Evolutionary conservation across 2,113 vertebrate genomes (phyloP).

Genomic region (Lichenostomus cassidix): DNA sequence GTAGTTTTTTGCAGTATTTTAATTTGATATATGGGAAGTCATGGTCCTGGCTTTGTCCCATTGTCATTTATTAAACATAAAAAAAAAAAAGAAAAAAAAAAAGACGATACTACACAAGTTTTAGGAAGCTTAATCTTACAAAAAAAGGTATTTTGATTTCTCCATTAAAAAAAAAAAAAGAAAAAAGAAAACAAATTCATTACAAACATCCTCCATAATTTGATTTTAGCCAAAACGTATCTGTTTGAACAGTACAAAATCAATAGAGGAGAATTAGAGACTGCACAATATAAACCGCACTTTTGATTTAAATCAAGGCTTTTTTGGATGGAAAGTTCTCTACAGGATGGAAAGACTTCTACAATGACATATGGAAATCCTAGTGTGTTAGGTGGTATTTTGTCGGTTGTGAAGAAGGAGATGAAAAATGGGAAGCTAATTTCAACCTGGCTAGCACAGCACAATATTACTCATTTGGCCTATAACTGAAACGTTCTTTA

Average conservation of each 20-base stretch:
- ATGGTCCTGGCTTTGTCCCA: neutral
- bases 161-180: neutral
- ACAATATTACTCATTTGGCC: neutral
- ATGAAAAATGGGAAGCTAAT: neutral
- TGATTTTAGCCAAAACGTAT: neutral
- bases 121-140: neutral
- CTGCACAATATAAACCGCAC: neutral
- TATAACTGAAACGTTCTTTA: conserved; percentile 8
- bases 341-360: neutral
- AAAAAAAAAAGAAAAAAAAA: neutral
- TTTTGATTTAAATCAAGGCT: neutral
- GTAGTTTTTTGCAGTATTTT: neutral
- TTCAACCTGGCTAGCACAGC: conserved; percentile 6
- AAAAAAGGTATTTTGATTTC: neutral
- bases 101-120: neutral
- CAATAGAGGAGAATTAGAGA: neutral
- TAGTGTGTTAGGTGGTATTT: neutral
- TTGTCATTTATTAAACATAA: neutral
- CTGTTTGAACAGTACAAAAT: neutral
- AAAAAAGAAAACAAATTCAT: no score
- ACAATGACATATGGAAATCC: neutral
- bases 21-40: neutral
- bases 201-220: neutral
- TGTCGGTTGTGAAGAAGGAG: neutral
- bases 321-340: neutral